Conservation (phyloP, 2,797 vertebrate genomes). For the Parauchenoglanis ngamensis region DNA sequence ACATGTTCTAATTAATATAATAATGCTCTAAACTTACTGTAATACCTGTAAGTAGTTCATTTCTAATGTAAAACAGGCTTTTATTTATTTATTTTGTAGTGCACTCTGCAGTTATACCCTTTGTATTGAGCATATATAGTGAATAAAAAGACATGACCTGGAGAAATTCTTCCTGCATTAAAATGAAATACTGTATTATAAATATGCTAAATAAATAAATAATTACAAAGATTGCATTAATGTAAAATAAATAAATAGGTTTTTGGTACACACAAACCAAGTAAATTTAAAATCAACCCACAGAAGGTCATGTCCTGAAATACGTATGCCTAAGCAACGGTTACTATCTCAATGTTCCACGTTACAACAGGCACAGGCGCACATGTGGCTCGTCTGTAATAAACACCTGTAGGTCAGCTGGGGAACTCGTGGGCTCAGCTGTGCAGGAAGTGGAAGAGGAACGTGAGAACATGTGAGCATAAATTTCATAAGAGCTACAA, state of each 20-base stretch:
- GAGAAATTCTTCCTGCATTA: background rate
- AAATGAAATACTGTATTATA: background rate
- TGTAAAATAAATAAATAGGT: background rate
- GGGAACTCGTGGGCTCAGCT: conserved; percentile 43
- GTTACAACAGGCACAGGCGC: background rate
- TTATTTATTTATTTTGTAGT: background rate
- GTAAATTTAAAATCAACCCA: background rate
- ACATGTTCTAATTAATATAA: background rate
- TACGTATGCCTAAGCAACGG: background rate
- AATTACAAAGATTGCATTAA: background rate
- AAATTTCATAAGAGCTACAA: background rate
- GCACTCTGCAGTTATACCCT: background rate
- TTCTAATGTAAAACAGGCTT: background rate
- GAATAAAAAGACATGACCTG: background rate
- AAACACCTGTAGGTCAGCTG: conserved; percentile 47
- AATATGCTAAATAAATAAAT: background rate
- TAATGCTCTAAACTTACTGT: background rate
- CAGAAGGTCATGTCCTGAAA: background rate
- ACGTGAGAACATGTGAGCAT: background rate
- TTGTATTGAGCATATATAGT: background rate
- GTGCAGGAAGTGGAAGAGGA: conserved; percentile 36
- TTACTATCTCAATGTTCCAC: conserved; percentile 1
- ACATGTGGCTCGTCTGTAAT: conserved; percentile 52
- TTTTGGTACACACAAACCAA: background rate
- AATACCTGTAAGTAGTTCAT: background rate